Base-by-base conservation (phyloP, 2,888 invertebrate genomes). In the Nezara viridula region DNA sequence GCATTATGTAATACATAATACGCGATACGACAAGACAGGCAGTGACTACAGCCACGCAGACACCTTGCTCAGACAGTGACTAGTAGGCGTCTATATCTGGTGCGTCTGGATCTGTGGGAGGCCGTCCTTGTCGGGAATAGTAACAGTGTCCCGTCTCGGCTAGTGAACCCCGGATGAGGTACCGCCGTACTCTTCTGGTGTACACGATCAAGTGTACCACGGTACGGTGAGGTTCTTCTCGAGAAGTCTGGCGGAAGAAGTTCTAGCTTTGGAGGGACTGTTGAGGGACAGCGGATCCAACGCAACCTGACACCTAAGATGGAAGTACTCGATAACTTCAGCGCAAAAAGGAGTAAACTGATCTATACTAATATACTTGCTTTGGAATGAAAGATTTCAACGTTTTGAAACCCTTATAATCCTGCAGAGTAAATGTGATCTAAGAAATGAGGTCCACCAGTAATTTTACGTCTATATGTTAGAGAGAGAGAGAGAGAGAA, bases 31-130 rank as follows among this genome's bases (percentile, higher is more conserved):
- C 27, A 60, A 4, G 60, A 32, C 66, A 19, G 6, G 4, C 1
- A 5, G 21, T 50, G 50, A 19, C 60, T 21, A 73, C 6, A 37
- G 66, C 19, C 32, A 73, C 32, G 60, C 66, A 73, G 66, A 73
- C 66, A 37, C 66, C 66, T 73, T 9, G 66, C 5, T 73, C 19
- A 73, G 66, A 73, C 66, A 73, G 32, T 73, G 66, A 73, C 66
- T 73, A 73, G 66, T 19, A 37, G 81, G 81, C 24, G 44, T 24
- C 81, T 81, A 81, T 81, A 81, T 81, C 81, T 7, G 81, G 81
- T 81, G 44, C 44, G 81, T 81, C 81, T 81, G 81, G 81, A 81
- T 81, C 44, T 81, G 81, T 81, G 81, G 81, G 81, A 44, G 81
- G 81, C 24, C 81, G 81, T 44, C 81, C 81, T 81, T 81, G 81